These are phyloP conservation scores for Apamea epomidion DNA, from an alignment of 2,888 invertebrate genomes.

Conservation along the genomic window DNA sequence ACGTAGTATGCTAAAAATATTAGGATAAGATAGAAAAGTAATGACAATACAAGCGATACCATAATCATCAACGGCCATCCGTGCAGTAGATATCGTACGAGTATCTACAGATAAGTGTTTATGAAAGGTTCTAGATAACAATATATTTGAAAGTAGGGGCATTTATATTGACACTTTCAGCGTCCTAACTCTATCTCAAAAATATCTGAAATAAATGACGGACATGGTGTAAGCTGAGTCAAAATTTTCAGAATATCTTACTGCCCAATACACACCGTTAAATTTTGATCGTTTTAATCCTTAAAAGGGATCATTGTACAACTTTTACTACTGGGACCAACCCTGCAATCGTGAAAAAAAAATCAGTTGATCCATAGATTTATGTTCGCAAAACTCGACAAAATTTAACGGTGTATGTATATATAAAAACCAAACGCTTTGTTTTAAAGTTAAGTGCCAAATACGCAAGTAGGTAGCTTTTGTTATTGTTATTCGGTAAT, in stretches of 20 bases:
- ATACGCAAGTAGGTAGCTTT: neutral
- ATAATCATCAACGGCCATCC: slow-evolving; percentile 15
- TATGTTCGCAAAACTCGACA: no score
- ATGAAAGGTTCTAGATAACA: neutral
- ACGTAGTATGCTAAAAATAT: neutral
- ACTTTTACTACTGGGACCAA: no score
- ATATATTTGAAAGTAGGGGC: neutral
- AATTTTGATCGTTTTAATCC: no score
- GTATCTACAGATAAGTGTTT: neutral
- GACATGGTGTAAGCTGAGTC: neutral
- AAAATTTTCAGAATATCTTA: neutral
- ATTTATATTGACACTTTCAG: neutral
- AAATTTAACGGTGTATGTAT: no score
- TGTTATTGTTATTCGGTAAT: neutral
- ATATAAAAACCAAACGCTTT: neutral
- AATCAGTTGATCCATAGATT: no score
- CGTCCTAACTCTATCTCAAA: neutral
- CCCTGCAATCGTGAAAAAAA: no score
- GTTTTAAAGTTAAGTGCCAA: neutral
- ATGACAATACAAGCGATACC: neutral
- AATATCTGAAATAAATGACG: neutral
- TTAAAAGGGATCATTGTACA: no score
- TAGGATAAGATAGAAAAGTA: slow-evolving; percentile 5
- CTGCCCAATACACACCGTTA: neutral
- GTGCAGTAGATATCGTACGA: neutral